phyloP scores from a whole-genome alignment of 1,140 invertebrate species.

The Kradibia gibbosae region DNA sequence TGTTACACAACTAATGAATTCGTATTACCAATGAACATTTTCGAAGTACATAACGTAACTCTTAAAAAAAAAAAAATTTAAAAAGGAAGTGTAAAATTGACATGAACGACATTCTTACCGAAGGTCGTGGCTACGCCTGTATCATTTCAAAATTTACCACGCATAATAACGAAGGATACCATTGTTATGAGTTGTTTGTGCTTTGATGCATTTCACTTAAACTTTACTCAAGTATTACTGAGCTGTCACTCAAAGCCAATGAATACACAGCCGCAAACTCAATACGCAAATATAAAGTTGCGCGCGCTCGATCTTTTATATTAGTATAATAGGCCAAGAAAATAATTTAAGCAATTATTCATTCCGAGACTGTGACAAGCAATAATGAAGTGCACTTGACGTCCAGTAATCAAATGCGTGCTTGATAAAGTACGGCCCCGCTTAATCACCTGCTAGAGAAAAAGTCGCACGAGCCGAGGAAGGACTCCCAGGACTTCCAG shows the following conservation, averaged over 20 bases:
- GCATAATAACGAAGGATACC: not conserved
- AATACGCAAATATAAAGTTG: not conserved
- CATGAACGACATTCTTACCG: not conserved
- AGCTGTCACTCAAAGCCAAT: not conserved
- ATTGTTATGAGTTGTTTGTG: not conserved
- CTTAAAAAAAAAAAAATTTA: not conserved
- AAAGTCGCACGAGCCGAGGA: not conserved
- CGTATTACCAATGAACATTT: not conserved
- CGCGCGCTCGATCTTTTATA: not conserved
- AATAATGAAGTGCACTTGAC: not conserved
- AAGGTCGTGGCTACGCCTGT: not conserved
- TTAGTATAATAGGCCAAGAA: not conserved
- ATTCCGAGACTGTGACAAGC: not conserved
- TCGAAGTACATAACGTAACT: not conserved
- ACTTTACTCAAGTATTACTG: not conserved
- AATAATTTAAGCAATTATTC: not conserved
- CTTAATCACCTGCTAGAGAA: not conserved
- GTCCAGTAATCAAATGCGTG: not conserved
- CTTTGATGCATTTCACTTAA: not conserved
- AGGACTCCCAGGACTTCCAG: not conserved
- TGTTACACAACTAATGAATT: not conserved
- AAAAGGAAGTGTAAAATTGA: not conserved
- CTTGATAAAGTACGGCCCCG: not conserved
- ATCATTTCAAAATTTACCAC: not conserved
- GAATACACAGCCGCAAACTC: not conserved